phyloP scores from a whole-genome alignment of 2,797 vertebrate genomes.

The Helarctos malayanus region DNA sequence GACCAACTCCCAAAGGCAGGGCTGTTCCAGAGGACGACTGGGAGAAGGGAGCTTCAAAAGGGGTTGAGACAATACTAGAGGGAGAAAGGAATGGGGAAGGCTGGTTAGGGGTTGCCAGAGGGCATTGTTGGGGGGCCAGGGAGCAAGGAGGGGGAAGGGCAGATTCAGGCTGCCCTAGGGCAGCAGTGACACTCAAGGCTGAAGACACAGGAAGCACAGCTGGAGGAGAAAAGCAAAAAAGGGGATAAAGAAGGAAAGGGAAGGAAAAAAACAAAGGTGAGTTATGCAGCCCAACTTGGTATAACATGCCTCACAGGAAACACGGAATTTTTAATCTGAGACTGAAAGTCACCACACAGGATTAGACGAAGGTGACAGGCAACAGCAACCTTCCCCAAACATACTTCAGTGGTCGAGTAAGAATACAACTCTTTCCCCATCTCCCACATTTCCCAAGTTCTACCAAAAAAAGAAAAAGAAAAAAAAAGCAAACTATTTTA shows the following conservation, averaged over 20 bases:
- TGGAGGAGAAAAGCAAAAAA: constrained; percentile 87
- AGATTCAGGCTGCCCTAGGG: constrained; percentile 79
- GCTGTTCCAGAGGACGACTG: constrained; percentile 50
- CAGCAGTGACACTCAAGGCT: constrained; percentile 81
- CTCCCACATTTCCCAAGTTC: not conserved
- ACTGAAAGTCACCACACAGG: constrained; percentile 68
- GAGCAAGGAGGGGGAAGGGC: constrained; percentile 61
- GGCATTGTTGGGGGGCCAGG: constrained; percentile 54
- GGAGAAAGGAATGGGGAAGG: constrained; percentile 67
- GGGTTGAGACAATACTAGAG: constrained; percentile 41
- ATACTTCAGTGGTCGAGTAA: constrained; percentile 3
- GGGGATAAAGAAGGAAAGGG: constrained; percentile 18
- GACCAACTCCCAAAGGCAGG: constrained; percentile 53
- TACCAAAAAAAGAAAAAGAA: not conserved
- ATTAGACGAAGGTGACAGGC: constrained; percentile 74
- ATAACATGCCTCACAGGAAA: constrained; percentile 75
- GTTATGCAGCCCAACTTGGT: constrained; percentile 74
- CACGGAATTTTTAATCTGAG: constrained; percentile 70
- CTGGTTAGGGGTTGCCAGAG: constrained; percentile 66
- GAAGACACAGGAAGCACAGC: constrained; percentile 85
- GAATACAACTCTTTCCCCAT: not conserved
- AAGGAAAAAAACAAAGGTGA: constrained; percentile 75
- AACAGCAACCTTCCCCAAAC: constrained; percentile 48
- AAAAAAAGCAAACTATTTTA: constrained; percentile 43
- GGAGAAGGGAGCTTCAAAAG: constrained; percentile 37